These are phyloP conservation scores for Atractosteus spatula DNA, from an alignment of 2,113 vertebrate species.

Conservation along the genomic window DNA sequence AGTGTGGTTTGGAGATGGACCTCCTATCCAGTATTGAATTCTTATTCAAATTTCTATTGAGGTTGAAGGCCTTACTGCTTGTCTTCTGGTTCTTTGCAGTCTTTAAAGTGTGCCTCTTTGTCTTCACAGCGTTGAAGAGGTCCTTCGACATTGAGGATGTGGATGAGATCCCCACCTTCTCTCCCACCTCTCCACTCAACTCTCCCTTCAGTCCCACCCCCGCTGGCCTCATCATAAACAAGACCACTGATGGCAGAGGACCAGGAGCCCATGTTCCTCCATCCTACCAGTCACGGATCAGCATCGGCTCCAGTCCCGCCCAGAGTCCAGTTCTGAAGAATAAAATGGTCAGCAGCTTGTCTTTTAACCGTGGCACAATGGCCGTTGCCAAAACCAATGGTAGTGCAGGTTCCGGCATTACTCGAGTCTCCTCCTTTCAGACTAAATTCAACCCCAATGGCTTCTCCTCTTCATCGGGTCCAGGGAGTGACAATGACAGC, in stretches of 20 bases:
- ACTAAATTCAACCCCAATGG: slow-evolving; percentile 56
- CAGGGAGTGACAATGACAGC: slow-evolving; percentile 73
- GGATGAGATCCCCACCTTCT: slow-evolving; percentile 53
- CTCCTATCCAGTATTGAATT: no score
- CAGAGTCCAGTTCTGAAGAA: slow-evolving; percentile 57
- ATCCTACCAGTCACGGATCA: slow-evolving; percentile 41
- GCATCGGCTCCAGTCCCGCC: slow-evolving; percentile 41
- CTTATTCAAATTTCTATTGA: no score
- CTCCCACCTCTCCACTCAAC: slow-evolving; percentile 47
- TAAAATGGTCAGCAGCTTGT: slow-evolving; percentile 54
- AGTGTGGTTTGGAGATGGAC: no score
- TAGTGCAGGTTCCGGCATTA: slow-evolving; percentile 29
- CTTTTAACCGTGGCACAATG: slow-evolving; percentile 65
- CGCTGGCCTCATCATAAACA: slow-evolving; percentile 42
- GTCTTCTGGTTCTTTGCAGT: no score
- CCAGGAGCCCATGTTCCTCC: slow-evolving; percentile 35
- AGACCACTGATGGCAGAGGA: slow-evolving; percentile 40
- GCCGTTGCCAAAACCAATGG: slow-evolving; percentile 51
- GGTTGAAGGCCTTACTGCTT: no score
- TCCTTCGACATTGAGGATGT: slow-evolving; percentile 80
- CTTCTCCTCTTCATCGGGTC: slow-evolving; percentile 52
- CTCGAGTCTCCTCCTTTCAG: slow-evolving; percentile 70
- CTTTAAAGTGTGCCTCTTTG: slow-evolving; percentile 19
- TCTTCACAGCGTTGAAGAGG: slow-evolving; percentile 74
- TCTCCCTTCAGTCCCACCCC: slow-evolving; percentile 47